Evolutionary conservation across 2,797 vertebrate genomes (phyloP).

Genomic region (Sebastes taczanowskii): DNA sequence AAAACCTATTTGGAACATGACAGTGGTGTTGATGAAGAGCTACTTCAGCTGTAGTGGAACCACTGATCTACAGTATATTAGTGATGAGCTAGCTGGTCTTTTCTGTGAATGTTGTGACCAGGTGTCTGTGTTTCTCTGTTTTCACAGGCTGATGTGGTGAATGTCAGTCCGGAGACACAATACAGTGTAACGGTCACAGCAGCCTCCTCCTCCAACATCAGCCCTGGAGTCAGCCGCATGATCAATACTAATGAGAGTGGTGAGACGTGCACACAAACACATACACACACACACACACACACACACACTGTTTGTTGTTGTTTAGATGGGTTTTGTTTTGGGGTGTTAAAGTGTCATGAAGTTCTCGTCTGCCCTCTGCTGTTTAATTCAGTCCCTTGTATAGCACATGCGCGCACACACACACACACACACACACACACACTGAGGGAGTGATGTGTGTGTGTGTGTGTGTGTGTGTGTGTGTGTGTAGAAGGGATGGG

Average conservation of each 20-base stretch:
- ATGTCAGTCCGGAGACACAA: conserved; percentile 81
- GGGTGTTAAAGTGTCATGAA: background rate
- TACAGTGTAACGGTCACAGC: conserved; percentile 86
- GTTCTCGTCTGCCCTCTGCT: conserved; percentile 40
- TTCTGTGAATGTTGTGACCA: too few species aligned
- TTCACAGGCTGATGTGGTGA: conserved; percentile 86
- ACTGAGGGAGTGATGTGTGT: background rate
- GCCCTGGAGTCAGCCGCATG: conserved; percentile 89
- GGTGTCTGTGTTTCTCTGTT: conserved; percentile 22
- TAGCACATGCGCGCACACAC: background rate
- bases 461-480: background rate
- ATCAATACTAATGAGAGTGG: conserved; percentile 87
- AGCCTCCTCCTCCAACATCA: conserved; percentile 86
- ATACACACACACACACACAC: background rate
- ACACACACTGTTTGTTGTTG: background rate
- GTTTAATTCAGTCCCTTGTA: conserved; percentile 15
- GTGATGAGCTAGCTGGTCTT: background rate
- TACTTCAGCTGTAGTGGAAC: background rate
- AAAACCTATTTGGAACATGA: background rate
- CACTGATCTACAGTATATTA: background rate
- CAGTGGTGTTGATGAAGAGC: background rate
- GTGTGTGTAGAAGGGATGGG: background rate
- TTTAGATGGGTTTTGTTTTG: background rate
- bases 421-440: background rate
- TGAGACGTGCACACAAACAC: conserved; percentile 59